Evolutionary conservation across 1,140 invertebrate genomes (phyloP), one percentile per base, ranked within the genome.

Genomic region (Maniola jurtina): DNA sequence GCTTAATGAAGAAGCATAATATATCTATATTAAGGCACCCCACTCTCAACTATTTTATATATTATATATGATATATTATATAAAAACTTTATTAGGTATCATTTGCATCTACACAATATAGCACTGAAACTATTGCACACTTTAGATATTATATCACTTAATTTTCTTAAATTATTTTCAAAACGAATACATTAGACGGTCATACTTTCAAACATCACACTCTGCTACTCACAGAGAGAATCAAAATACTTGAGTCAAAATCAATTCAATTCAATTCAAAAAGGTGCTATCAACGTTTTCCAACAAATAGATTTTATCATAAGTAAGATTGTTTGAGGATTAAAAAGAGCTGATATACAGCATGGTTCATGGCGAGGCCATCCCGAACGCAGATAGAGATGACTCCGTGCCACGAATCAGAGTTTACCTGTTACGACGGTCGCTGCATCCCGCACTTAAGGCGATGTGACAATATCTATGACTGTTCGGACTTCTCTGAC

Each of bases 401-500:
- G 55, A 71, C 70, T 38, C 73, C 78, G 65, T 92, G 93, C 86
- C 85, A 86, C 75, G 91, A 92, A 67, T 86, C 90, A 63, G 91
- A 95, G 83, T 95, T 95, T 86, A 92, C 91, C 70, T 94, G 94
- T 89, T 92, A 92, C 86, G 91, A 93, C 81, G 93, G 93, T 77
- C 92, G 93, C 80, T 93, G 92, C 81, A 94, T 94, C 86, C 92
- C 95, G 91, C 85, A 92, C 91, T 88, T 92, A 70, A 93, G 94
- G 79, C 94, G 95, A 83, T 97, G 97, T 92, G 96, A 98, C 93
- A 95, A 96, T 92, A 94, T 93, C 89, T 95, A 95, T 92, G 96
- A 98, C 92, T 98, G 97, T 92, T 93, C 93, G 88, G 97, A 98
- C 92, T 95, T 95, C 93, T 97, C 96, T 73, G 97, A 98, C 91